A percentile compares a stretch with the other conserved stretches of the same genome.
Conservation (phyloP, 1,140 invertebrate species). For the Tribolium madens region DNA sequence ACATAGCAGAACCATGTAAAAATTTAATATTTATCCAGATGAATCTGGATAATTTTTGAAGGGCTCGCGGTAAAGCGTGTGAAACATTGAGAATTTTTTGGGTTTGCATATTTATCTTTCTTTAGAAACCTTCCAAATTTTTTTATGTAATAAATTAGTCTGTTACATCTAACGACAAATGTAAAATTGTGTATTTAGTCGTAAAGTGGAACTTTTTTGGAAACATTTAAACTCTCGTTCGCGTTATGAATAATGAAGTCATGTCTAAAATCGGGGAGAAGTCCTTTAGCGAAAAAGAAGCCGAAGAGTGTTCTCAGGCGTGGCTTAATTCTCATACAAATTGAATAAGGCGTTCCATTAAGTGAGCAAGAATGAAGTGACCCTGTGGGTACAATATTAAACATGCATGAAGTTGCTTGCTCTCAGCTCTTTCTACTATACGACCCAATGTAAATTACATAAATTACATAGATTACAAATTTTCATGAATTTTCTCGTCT, state of each 20-base stretch:
- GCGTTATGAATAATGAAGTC: constrained; percentile 24
- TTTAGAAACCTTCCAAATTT: no score
- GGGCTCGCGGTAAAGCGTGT: no score
- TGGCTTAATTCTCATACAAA: constrained; percentile 59
- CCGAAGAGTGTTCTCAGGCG: constrained; percentile 50
- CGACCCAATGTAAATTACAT: constrained; percentile 49
- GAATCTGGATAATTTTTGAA: no score
- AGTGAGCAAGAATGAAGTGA: constrained; percentile 58
- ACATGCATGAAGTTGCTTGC: constrained; percentile 58
- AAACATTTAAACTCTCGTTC: background rate
- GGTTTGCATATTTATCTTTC: no score
- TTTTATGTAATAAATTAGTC: no score
- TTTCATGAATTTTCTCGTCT: constrained; percentile 32
- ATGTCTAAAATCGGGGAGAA: constrained; percentile 17
- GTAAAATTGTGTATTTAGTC: no score
- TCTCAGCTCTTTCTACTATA: constrained; percentile 34
- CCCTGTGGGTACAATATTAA: constrained; percentile 60
- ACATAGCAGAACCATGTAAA: no score
- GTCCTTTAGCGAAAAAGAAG: constrained; percentile 40
- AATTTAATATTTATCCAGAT: no score
- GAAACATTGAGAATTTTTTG: no score
- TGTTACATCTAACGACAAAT: no score
- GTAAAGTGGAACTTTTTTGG: background rate
- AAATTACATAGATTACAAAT: constrained; percentile 51
- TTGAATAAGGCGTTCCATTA: constrained; percentile 61